Evolutionary conservation across 2,113 vertebrate genomes (phyloP), one percentile per base, ranked within the genome.

Genomic region (Gnathonemus longibarbis): DNA sequence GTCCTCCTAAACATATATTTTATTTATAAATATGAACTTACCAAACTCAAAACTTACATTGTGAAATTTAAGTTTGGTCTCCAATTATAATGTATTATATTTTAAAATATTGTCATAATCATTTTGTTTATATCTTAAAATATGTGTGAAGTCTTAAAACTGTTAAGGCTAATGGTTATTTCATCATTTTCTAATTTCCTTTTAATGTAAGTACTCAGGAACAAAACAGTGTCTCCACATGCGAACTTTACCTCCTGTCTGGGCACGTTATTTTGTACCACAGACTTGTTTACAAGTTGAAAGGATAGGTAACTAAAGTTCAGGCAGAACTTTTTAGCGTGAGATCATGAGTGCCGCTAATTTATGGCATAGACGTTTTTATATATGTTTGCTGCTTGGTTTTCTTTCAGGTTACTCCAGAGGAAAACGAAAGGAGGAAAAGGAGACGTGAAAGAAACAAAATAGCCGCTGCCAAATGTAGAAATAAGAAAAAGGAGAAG

Each of bases 401-500:
- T 24, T 27, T 90, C 90, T 90, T 89, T 5, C 91, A 99, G 97
- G 86, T 93, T 66, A 94, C 92, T 0, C 94, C 94, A 1, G 97
- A 97, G 89, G 98, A 99, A 91, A 92, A 94, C 7, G 97, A 99
- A 53, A 96, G 98, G 91, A 98, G 96, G 94, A 98, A 96, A 90
- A 95, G 98, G 91, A 94, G 98, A 92, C 94, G 98, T 31, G 98
- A 99, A 94, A 97, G 98, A 93, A 99, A 99, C 92, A 99, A 99
- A 93, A 96, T 99, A 0, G 98, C 98, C 27, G 98, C 98, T 0
- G 98, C 98, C 15, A 99, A 99, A 92, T 99, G 98, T 90, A 94
- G 98, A 90, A 99, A 98, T 93, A 99, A 99, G 94, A 99, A 99
- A 94, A 99, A 99, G 94, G 98, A 99, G 91, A 99, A 97, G 95